Base-by-base conservation (phyloP, 1,140 invertebrate genomes). In the Wiebesia pumilae region DNA sequence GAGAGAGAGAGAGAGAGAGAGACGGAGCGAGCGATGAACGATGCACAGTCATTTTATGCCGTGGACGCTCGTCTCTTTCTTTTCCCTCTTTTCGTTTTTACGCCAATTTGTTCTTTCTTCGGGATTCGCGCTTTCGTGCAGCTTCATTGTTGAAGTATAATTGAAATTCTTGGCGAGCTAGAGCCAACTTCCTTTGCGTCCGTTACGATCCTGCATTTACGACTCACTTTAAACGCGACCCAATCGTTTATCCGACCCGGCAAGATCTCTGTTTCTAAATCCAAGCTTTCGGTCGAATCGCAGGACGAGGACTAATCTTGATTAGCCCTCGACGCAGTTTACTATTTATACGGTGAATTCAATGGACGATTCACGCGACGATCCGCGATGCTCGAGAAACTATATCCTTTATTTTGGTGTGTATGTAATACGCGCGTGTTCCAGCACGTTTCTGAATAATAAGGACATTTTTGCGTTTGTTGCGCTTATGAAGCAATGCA, bases 51-150 rank as follows among this genome's bases (percentile, higher is more conserved):
- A 51, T 73, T 54, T 54, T 69, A 85, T 83, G 3, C 16, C 65
- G 69, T 38, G 7, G 6, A 21, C 47, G 3, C 24, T 40, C 84
- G 47, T 84, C 43, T 84, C 77, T 87, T 14, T 77, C 73, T 77
- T 40, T 77, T 24, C 6, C 38, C 35, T 7, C 38, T 38, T 40
- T 21, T 38, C 69, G 38, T 40, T 75, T 75, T 43, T 43, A n/a
- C 38, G 7, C 43, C 10, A 38, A 43, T 75, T 75, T 43, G 7
- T 43, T 75, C 71, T 27, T 75, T 43, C 10, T 43, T 27, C 71
- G 71, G n/a, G 38, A 75, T 43, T 75, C 71, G 69, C 2, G 33
- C 14, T 73, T 43, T 75, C 38, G 10, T 7, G 38, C 33, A 38
- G n/a, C 71, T 75, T 33, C 38, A 27, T 43, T 75, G 3, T n/a